Evolutionary conservation across 2,113 vertebrate genomes (phyloP).

Genomic region (Parus major): DNA sequence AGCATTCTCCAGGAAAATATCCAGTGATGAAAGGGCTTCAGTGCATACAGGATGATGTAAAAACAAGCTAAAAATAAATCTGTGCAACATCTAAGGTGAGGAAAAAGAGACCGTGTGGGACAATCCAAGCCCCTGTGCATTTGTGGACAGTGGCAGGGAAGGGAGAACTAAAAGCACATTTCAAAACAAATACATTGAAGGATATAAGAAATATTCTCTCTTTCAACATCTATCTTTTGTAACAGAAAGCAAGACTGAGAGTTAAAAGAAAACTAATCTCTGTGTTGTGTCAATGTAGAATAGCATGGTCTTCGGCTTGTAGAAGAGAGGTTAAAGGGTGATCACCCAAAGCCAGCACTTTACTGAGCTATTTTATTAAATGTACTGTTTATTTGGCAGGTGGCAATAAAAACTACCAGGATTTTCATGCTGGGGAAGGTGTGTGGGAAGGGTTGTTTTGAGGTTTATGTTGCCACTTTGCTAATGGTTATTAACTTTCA

Average conservation of each 20-base stretch:
- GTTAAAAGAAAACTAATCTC: background rate
- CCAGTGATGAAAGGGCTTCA: constrained; percentile 12
- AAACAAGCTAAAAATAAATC: background rate
- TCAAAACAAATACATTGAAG: background rate
- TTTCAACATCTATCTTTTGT: background rate
- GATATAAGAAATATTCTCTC: background rate
- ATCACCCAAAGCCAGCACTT: background rate
- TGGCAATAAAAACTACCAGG: background rate
- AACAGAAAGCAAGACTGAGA: background rate
- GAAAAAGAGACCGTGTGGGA: background rate
- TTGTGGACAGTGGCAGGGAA: background rate
- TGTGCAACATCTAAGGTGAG: background rate
- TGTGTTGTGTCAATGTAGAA: background rate
- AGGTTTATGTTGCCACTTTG: background rate
- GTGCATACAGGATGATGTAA: background rate
- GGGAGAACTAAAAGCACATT: background rate
- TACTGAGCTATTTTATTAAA: background rate
- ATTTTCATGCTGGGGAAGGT: background rate
- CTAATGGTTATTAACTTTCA: background rate
- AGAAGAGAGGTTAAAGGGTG: background rate
- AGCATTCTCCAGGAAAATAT: background rate
- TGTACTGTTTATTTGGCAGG: background rate
- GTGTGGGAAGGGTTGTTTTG: background rate
- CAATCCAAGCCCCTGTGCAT: background rate
- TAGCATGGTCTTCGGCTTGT: background rate